Base-by-base conservation (phyloP, 2,113 vertebrate genomes). In the Pao palembangensis region DNA sequence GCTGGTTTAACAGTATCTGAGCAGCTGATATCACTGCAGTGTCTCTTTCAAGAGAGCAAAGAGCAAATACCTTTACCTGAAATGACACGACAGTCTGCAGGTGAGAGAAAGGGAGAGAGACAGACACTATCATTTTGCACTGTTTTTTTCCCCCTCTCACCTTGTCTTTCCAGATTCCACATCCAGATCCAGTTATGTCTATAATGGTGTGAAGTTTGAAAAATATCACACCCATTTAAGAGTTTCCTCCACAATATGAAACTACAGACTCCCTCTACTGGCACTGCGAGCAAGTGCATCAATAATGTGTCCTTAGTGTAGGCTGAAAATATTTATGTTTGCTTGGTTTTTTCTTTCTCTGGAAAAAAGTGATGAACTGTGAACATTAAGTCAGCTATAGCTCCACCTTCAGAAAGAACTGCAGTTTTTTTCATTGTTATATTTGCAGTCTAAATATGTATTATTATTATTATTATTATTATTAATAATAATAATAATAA, bases 41-140 rank as follows among this genome's bases (percentile, higher is more conserved):
- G 51, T 61, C 75, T 77, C 73, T 68, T 79, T 75, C 21, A 49
- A 69, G 55, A 51, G 53, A 51, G 53, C 41, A 47, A 44, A 49
- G 42, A 65, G 34, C 2, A 0, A 7, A 56, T 54, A 70, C 63
- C 58, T 66, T 76, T 67, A n/a, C 21, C 59, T 64, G 31, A 71
- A 65, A 25, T 54, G 58, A 71, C 58, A 72, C 4, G 34, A 12
- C 34, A 12, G 34, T 73, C 59, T 61, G n/a, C 21, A 62, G 78
- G 56, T 41, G 25, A 23, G 8, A 51, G n/a, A n/a, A 19, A 54
- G 48, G 58, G 41, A 76, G 51, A 58, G 44, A 47, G 47, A 48
- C 48, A 64, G 71, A 62, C 43, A 54, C 63, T 58, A 69, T 69
- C 48, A 43, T 58, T 61, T 17, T 67, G 34, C 67, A 48, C 23